A percentile compares a stretch with the other conserved stretches of the same genome.
Evolutionary conservation across 2,797 vertebrate species (phyloP).

Genomic region (Mastacembelus armatus): DNA sequence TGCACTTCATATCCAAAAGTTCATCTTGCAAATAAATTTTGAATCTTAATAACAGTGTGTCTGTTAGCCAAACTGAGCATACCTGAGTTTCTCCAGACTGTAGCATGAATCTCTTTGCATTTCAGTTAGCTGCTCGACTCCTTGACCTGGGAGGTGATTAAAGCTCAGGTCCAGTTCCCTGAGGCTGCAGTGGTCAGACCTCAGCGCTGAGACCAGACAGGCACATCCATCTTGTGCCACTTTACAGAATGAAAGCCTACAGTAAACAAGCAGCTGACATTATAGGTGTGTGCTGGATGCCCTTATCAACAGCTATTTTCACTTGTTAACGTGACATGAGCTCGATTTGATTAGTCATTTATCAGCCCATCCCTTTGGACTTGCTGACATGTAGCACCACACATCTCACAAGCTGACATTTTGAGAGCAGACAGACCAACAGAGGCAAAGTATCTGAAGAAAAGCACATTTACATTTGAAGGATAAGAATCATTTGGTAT

Average conservation of each 20-base stretch:
- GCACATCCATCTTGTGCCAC: conserved; percentile 48
- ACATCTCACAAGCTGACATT: not conserved
- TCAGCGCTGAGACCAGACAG: conserved; percentile 20
- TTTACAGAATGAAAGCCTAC: conserved; percentile 51
- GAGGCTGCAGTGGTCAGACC: conserved; percentile 32
- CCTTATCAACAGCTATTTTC: conserved; percentile 8
- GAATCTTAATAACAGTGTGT: not conserved
- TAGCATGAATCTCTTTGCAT: conserved; percentile 18
- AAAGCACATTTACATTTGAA: too few species aligned
- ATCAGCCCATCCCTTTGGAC: not conserved
- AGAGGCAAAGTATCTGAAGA: not conserved
- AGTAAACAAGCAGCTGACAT: conserved; percentile 24
- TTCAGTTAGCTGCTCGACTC: conserved; percentile 31
- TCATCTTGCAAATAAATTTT: not conserved
- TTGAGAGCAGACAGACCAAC: not conserved
- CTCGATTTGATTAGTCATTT: conserved; percentile 4
- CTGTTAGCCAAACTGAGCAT: not conserved
- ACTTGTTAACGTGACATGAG: not conserved
- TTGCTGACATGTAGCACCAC: not conserved
- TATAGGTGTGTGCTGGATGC: not conserved
- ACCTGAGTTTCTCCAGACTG: conserved; percentile 48
- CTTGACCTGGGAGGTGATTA: conserved; percentile 46
- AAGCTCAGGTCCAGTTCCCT: conserved; percentile 55
- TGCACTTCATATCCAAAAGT: not conserved
- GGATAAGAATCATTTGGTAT: not conserved